A percentile compares a stretch with the other conserved stretches of the same genome.
Evolutionary conservation across 2,888 invertebrate species (phyloP).

Genomic region (Parnassius orleans): DNA sequence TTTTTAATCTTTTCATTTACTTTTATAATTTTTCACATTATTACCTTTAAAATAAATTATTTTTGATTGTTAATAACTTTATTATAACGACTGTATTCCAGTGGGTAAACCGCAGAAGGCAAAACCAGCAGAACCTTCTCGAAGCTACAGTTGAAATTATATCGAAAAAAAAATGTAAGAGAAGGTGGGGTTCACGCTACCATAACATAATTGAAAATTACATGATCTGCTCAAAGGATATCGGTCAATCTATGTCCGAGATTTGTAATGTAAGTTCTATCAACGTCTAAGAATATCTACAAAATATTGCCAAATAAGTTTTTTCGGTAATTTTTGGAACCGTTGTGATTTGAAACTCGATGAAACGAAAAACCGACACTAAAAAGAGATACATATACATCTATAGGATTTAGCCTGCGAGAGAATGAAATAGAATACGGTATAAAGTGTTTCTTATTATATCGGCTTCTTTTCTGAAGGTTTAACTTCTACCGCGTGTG

Average conservation of each 20-base stretch:
- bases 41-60: neutral
- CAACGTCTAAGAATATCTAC: neutral
- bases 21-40: neutral
- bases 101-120: slow-evolving; percentile 59
- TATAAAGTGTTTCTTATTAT: no score
- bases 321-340: no score
- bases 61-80: neutral
- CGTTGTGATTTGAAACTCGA: no score
- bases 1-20: no score
- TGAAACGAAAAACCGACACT: no score
- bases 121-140: slow-evolving; percentile 57
- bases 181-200: slow-evolving; percentile 64
- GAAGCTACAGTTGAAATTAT: slow-evolving; percentile 61
- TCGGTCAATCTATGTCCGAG: slow-evolving; percentile 68
- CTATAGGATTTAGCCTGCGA: no score
- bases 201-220: slow-evolving; percentile 70
- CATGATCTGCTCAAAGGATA: slow-evolving; percentile 69
- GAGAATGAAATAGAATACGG: no score
- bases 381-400: no score
- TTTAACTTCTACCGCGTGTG: no score
- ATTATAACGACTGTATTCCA: slow-evolving; percentile 32
- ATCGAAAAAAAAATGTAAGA: slow-evolving; percentile 58
- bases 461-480: no score
- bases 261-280: slow-evolving; percentile 64
- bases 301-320: no score